Conservation (phyloP, 1,140 invertebrate genomes). For the Drosophila repleta region DNA sequence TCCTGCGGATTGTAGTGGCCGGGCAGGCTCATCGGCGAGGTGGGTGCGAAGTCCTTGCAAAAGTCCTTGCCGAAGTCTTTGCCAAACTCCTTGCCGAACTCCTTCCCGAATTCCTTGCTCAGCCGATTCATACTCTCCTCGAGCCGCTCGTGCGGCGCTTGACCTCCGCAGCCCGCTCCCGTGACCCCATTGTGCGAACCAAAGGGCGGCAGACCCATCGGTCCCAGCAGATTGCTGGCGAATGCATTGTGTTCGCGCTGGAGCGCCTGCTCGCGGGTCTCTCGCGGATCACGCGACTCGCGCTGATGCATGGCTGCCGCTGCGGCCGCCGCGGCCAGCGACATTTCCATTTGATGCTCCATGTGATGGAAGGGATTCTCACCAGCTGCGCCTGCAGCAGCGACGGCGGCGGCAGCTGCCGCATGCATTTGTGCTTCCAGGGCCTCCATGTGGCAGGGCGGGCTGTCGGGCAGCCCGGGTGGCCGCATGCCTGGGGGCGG, state of each 20-base stretch:
- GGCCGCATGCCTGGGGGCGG: conserved; percentile 63
- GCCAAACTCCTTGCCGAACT: conserved; percentile 53
- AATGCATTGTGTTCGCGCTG: conserved; percentile 82
- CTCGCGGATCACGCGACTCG: conserved; percentile 56
- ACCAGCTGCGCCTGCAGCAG: conserved; percentile 58
- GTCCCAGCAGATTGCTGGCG: conserved; percentile 83
- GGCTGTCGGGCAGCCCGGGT: conserved; percentile 62
- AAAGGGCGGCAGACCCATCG: conserved; percentile 84
- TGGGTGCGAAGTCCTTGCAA: conserved; percentile 65
- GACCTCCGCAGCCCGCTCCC: conserved; percentile 52
- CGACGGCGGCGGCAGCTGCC: conserved; percentile 71
- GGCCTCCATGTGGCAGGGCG: conserved; percentile 77
- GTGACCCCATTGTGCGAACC: conserved; percentile 53
- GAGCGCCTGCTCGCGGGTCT: conserved; percentile 67
- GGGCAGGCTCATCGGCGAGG: conserved; percentile 80
- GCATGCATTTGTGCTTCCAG: conserved; percentile 81
- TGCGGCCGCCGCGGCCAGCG: conserved; percentile 77
- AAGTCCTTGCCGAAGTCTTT: conserved; percentile 71
- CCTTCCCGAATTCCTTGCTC: conserved; percentile 80
- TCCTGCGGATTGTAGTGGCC: conserved; percentile 79
- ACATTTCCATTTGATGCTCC: conserved; percentile 83
- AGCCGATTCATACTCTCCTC: conserved; percentile 84
- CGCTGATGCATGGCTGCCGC: conserved; percentile 71
- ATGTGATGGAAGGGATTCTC: conserved; percentile 83
- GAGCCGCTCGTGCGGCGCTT: conserved; percentile 85